A percentile compares a stretch with the other conserved stretches of the same genome.
Evolutionary conservation across 92 coral and sea anemone genomes (phyloP).

Genomic region (Porites divaricata): DNA sequence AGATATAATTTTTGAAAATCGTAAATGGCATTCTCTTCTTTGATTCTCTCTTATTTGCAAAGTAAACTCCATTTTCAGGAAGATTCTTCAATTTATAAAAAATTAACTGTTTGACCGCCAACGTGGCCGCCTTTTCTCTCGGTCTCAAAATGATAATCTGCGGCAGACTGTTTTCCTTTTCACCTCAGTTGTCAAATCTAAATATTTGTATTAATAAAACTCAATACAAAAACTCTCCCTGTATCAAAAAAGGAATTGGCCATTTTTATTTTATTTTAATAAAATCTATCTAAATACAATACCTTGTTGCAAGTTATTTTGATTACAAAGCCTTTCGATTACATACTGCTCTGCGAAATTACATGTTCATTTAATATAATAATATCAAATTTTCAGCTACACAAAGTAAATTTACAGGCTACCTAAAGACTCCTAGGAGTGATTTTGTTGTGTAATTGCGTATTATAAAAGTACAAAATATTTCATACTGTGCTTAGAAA

Average conservation of each 20-base stretch:
- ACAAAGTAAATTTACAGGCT: background rate
- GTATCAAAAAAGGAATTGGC: background rate
- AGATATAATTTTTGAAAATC: no score
- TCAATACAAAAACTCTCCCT: background rate
- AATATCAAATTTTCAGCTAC: background rate
- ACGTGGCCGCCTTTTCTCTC: no score
- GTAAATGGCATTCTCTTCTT: no score
- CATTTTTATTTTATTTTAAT: background rate
- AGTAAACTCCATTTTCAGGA: no score
- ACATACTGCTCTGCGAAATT: background rate
- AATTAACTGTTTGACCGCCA: no score
- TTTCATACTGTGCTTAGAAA: background rate
- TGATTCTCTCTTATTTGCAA: no score
- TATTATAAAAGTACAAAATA: constrained; percentile 26
- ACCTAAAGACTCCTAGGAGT: constrained; percentile 20
- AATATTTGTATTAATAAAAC: background rate
- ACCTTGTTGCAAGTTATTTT: background rate
- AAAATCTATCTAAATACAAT: background rate
- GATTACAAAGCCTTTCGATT: background rate
- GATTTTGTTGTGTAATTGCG: background rate
- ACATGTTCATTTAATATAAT: background rate
- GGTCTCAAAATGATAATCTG: no score
- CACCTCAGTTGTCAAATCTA: background rate
- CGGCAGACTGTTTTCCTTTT: no score
- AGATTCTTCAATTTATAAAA: no score